phyloP scores from a whole-genome alignment of 2,888 invertebrate species.

The Neocrepidodera transversa region DNA sequence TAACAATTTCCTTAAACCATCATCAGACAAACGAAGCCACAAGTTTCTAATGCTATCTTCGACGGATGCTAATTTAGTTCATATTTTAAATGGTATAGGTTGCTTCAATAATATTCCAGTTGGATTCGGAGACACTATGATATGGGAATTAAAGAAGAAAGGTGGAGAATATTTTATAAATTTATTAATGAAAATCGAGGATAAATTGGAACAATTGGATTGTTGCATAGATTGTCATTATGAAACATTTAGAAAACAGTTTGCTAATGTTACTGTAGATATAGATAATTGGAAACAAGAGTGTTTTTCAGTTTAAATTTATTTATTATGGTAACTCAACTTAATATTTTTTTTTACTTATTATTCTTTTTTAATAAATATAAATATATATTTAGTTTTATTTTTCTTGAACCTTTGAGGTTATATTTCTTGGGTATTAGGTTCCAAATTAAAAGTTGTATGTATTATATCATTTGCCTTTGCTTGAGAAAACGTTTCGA shows the following conservation, averaged over 20 bases:
- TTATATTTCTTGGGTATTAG: too few relatives aligned
- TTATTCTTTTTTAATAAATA: too few relatives aligned
- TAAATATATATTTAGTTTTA: too few relatives aligned
- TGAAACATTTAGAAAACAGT: not conserved
- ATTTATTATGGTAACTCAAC: too few relatives aligned
- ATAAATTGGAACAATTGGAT: constrained; percentile 2
- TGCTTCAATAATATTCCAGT: constrained; percentile 62
- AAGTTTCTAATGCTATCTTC: constrained; percentile 75
- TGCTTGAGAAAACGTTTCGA: too few relatives aligned
- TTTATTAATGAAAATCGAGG: constrained; percentile 27
- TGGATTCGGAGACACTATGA: constrained; percentile 27
- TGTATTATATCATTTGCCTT: too few relatives aligned
- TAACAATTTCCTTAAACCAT: constrained; percentile 46
- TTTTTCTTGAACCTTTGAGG: too few relatives aligned
- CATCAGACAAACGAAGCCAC: constrained; percentile 44
- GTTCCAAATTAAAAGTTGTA: too few relatives aligned
- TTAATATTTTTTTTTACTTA: too few relatives aligned
- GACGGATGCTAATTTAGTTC: constrained; percentile 78
- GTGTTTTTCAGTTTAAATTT: not conserved
- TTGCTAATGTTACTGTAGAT: not conserved
- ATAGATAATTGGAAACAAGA: not conserved
- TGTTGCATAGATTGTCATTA: constrained; percentile 6
- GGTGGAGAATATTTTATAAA: constrained; percentile 21
- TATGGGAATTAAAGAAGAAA: constrained; percentile 27
- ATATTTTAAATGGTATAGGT: constrained; percentile 71